Conservation (phyloP, 1,140 invertebrate genomes). For the Panonychus citri region DNA sequence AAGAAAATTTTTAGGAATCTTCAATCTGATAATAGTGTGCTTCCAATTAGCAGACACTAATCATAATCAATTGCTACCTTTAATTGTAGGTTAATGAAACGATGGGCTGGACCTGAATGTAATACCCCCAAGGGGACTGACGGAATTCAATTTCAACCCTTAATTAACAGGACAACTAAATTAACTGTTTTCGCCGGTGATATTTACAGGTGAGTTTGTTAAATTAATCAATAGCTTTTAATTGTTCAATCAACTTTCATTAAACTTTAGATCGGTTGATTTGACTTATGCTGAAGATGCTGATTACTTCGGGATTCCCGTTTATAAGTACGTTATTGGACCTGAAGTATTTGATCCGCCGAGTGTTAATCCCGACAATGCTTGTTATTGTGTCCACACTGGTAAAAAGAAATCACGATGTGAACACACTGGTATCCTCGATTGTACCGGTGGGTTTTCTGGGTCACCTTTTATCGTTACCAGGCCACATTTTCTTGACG, state of each 20-base stretch:
- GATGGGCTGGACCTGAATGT: slow-evolving; percentile 11
- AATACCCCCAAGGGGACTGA: slow-evolving; percentile 19
- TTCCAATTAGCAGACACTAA: no score
- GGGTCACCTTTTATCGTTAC: neutral
- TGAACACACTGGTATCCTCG: neutral
- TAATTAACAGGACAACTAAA: slow-evolving; percentile 14
- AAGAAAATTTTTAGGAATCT: no score
- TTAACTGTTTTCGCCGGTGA: slow-evolving; percentile 7
- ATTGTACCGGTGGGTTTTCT: neutral
- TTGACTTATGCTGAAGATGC: neutral
- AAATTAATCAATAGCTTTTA: neutral
- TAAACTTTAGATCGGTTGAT: neutral
- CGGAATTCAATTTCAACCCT: slow-evolving; percentile 18
- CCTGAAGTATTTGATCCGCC: neutral
- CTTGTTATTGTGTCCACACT: neutral
- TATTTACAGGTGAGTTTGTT: neutral
- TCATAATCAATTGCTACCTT: neutral
- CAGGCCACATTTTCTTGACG: neutral
- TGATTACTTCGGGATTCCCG: slow-evolving; percentile 2
- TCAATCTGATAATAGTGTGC: no score
- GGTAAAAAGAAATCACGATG: neutral
- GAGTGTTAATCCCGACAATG: slow-evolving; percentile 14
- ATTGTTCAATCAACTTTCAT: neutral
- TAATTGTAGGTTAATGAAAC: neutral
- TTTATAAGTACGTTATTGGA: neutral